Conservation (phyloP, 1,140 invertebrate species). For the Cylas formicarius region DNA sequence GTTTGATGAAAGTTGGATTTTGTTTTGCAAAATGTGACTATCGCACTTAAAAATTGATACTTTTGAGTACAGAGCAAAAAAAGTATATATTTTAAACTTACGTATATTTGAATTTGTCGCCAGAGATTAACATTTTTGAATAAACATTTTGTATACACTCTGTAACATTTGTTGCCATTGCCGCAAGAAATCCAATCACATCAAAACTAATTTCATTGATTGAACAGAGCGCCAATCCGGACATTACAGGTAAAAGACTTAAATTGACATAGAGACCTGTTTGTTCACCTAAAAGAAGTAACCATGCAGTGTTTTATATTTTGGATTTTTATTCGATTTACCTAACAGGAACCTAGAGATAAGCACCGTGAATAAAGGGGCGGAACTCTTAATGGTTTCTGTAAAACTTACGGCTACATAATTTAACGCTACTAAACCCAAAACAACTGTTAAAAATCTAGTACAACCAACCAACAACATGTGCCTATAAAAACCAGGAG, state of each 20-base stretch:
- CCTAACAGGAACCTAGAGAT: constrained; percentile 66
- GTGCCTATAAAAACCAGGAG: constrained; percentile 66
- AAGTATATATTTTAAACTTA: constrained; percentile 45
- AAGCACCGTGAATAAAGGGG: constrained; percentile 75
- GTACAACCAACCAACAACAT: constrained; percentile 72
- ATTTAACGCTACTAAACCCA: constrained; percentile 72
- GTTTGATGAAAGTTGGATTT: too few relatives aligned
- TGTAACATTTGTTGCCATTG: constrained; percentile 73
- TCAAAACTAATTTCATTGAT: constrained; percentile 78
- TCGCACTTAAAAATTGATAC: too few relatives aligned
- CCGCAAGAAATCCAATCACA: constrained; percentile 67
- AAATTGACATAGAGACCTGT: constrained; percentile 71
- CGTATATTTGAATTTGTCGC: constrained; percentile 73
- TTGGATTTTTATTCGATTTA: constrained; percentile 37
- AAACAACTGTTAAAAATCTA: constrained; percentile 68
- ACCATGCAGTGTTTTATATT: constrained; percentile 5
- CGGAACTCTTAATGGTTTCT: constrained; percentile 81
- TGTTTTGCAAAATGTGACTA: too few relatives aligned
- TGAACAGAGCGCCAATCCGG: constrained; percentile 74
- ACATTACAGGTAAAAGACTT: constrained; percentile 79
- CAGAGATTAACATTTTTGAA: constrained; percentile 75
- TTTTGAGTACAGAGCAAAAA: too few relatives aligned
- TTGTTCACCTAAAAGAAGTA: constrained; percentile 53
- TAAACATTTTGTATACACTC: constrained; percentile 84
- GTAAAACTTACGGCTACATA: constrained; percentile 82